These are phyloP conservation scores for Nannobrachium achirus DNA, from an alignment of 2,113 vertebrate genomes.

Conservation along the genomic window DNA sequence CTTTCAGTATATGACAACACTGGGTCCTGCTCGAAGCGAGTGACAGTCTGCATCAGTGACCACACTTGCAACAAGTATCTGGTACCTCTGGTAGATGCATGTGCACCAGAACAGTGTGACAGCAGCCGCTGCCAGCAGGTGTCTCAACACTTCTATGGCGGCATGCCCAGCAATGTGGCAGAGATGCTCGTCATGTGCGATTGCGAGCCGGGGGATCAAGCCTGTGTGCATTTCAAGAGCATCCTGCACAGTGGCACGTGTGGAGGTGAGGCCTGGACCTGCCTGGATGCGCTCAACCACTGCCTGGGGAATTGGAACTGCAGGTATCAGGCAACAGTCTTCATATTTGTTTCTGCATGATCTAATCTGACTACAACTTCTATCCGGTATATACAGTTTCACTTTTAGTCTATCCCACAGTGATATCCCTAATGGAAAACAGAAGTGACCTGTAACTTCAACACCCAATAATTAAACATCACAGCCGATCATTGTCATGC, in stretches of 20 bases:
- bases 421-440: too few species aligned
- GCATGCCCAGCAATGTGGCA: constrained; percentile 81
- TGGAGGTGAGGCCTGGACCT: constrained; percentile 73
- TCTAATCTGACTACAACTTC: background rate
- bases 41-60: constrained; percentile 82
- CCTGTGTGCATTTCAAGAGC: constrained; percentile 79
- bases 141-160: constrained; percentile 81
- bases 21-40: constrained; percentile 82
- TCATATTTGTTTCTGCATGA: background rate
- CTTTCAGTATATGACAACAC: constrained; percentile 68
- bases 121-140: constrained; percentile 79
- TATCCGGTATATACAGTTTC: too few species aligned
- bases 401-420: too few species aligned
- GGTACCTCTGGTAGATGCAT: constrained; percentile 82
- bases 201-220: constrained; percentile 79
- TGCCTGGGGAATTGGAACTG: constrained; percentile 82
- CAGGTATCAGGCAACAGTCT: constrained; percentile 76
- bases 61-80: constrained; percentile 85
- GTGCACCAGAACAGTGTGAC: constrained; percentile 75
- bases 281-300: constrained; percentile 78
- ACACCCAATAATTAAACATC: too few species aligned
- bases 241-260: constrained; percentile 85
- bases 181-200: constrained; percentile 88
- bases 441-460: too few species aligned
- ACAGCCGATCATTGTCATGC: too few species aligned